Evolutionary conservation across 2,888 invertebrate species (phyloP).

Genomic region (Watsonalla binaria): DNA sequence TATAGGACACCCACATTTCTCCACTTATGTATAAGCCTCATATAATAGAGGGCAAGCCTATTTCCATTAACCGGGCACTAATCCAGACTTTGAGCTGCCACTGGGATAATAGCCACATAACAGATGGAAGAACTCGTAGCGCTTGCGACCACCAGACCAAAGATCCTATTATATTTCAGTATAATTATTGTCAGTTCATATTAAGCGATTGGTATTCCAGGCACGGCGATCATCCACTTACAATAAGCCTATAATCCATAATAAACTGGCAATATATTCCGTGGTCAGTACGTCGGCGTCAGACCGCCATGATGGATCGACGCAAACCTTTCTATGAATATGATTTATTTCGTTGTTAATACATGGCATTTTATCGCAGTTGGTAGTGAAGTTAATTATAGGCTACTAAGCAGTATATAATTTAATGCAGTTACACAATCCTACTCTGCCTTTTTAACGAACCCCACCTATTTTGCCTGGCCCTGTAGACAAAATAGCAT

Average conservation of each 20-base stretch:
- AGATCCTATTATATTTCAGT: neutral
- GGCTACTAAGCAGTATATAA: too few relatives aligned
- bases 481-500: too few relatives aligned
- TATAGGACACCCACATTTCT: too few relatives aligned
- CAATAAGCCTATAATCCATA: slow-evolving; percentile 27
- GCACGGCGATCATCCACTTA: slow-evolving; percentile 10
- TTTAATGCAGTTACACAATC: too few relatives aligned
- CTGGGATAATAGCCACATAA: too few relatives aligned
- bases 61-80: too few relatives aligned
- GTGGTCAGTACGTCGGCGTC: slow-evolving; percentile 23
- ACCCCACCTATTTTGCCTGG: too few relatives aligned
- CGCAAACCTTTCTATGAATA: slow-evolving; percentile 18
- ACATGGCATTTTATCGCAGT: slow-evolving; percentile 14
- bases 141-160: neutral
- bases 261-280: slow-evolving; percentile 41
- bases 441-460: too few relatives aligned
- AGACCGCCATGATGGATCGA: slow-evolving; percentile 42
- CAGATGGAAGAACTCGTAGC: too few relatives aligned
- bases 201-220: neutral
- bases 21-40: too few relatives aligned
- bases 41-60: too few relatives aligned
- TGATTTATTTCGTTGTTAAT: slow-evolving; percentile 49
- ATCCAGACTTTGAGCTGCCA: too few relatives aligned
- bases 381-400: neutral
- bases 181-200: neutral